Conservation (phyloP, 2,888 invertebrate species). For the Pseudoips prasinana region DNA sequence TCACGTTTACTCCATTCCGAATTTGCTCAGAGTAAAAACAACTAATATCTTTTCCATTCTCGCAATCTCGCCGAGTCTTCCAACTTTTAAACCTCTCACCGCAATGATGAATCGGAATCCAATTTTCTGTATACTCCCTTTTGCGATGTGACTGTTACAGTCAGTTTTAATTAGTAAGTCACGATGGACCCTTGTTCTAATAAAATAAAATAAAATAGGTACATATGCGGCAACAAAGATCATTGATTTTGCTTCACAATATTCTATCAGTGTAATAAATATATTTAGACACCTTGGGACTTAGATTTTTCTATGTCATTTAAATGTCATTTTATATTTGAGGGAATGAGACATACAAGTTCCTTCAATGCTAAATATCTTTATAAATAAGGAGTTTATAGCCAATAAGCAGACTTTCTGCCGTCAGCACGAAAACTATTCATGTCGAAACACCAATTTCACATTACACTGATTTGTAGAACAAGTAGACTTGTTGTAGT, state of each 20-base stretch:
- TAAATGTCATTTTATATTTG: no score
- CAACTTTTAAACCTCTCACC: constrained; percentile 32
- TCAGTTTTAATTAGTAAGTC: constrained; percentile 1
- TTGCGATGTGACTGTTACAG: constrained; percentile 14
- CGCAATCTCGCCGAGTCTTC: constrained; percentile 18
- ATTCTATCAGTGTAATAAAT: no score
- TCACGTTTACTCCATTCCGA: constrained; percentile 25
- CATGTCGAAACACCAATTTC: constrained; percentile 42
- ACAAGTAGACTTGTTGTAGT: constrained; percentile 29
- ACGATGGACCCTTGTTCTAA: constrained; percentile 9
- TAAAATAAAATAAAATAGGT: no score
- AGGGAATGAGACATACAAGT: no score
- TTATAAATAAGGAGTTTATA: no score
- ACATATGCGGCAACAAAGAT: no score
- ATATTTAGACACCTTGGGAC: no score
- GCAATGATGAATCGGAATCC: constrained; percentile 42
- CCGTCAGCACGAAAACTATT: constrained; percentile 30
- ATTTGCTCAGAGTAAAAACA: constrained; percentile 14
- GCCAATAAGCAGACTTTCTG: constrained; percentile 31
- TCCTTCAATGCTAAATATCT: no score
- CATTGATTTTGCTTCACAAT: no score
- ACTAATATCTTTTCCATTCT: constrained; percentile 21
- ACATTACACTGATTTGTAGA: constrained; percentile 40
- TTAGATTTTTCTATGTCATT: no score
- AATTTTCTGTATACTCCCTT: constrained; percentile 36